These are phyloP conservation scores for Alosa alosa DNA, from an alignment of 2,113 vertebrate genomes.

Conservation along the genomic window DNA sequence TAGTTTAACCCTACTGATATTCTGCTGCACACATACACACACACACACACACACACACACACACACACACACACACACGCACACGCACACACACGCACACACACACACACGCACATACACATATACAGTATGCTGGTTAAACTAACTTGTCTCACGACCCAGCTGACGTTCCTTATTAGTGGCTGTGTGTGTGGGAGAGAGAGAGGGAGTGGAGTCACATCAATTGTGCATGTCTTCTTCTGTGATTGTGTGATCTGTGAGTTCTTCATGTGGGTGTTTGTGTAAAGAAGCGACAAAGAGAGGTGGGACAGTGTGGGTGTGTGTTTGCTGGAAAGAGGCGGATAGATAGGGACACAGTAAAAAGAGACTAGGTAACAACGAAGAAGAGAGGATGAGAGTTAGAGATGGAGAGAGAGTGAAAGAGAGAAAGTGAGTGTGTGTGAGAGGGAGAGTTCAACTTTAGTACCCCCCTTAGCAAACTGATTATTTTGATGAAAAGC, in stretches of 20 bases:
- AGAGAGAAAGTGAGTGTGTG: neutral
- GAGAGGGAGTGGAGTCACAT: neutral
- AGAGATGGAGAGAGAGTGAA: neutral
- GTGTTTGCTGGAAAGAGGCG: no score
- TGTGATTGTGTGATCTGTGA: neutral
- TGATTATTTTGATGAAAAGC: conserved; percentile 40
- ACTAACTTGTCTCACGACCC: no score
- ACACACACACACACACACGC: no score
- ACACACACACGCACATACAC: no score
- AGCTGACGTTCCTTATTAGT: neutral
- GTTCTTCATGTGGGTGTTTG: neutral
- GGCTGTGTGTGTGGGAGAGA: neutral
- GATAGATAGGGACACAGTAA: neutral
- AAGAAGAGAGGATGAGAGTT: neutral
- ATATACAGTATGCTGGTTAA: no score
- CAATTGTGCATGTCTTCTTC: neutral
- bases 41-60: no score
- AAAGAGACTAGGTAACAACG: neutral
- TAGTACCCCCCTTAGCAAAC: neutral
- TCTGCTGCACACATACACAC: no score
- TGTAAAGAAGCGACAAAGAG: no score
- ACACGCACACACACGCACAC: no score
- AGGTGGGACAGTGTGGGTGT: no score
- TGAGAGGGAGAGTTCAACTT: neutral
- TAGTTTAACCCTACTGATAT: no score